Base-by-base conservation (phyloP, 2,888 invertebrate genomes). In the Rhimphoctona megacephalus region DNA sequence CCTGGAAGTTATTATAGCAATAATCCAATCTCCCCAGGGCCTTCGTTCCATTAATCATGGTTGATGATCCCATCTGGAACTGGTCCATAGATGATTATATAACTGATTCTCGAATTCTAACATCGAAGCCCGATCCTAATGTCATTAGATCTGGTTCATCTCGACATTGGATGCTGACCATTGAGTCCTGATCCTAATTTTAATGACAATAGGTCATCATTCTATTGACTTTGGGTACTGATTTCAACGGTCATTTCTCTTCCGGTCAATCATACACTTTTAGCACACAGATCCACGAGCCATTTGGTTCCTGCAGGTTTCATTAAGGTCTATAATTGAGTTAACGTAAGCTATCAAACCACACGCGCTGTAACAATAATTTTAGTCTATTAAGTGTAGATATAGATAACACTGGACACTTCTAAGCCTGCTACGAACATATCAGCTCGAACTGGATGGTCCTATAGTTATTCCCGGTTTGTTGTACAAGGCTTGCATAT, bases 361-460 rank as follows among this genome's bases (percentile, higher is more conserved):
- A 2, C 17, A 61, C 6, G 30, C 30, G 61, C 30, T 30, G 61
- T 7, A n/a, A 14, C 61, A 30, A 61, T 25, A 61, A 61, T 30
- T 61, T 30, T 6, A 61, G 61, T 30, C 17, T 17, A 30, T 30
- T 17, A 1, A 61, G 14, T 61, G 61, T 61, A 30, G 61, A 17
- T 36, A 67, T 9, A 9, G 14, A 39, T 22, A 36, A 67, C 36
- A 39, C 33, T 39, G 39, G 36, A 39, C 67, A 39, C 39, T 36
- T 67, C 39, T 67, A 39, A 39, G 67, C 36, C 67, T 67, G 39
- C 22, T 36, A n/a, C 11, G 19, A 30, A 30, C 49, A 25, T 19
- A 72, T 43, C 52, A 30, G 39, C 61, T 14, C 43, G 74, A 43
- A 46, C 61, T 74, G 43, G 36, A 66, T 64, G 52, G 22, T 67